Base-by-base conservation (phyloP, 1,140 invertebrate species). In the Zeugodacus cucurbitae region DNA sequence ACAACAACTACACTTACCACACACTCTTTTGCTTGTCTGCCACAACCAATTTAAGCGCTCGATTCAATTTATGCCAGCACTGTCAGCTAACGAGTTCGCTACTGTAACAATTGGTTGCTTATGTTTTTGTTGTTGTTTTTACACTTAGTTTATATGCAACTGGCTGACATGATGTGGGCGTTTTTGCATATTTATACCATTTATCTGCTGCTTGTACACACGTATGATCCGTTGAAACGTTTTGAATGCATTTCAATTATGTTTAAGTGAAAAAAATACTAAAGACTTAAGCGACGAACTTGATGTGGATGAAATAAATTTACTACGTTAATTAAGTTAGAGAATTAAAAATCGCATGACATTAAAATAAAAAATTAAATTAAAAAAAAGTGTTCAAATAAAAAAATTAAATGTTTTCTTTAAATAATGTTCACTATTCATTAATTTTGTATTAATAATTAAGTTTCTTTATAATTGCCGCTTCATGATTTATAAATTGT, bases 261-360 rank as follows among this genome's bases (percentile, higher is more conserved):
- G 34, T 37, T 0, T 41, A 34, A 41, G 11, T 62, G 58, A 62
- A 62, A 10, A 2, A 26, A 54, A 54, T 7, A 78, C 70, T 22
- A 82, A 82, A 82, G 74, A 82, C 74, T 82, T 82, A 82, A 82
- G 74, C 37, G 48, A 29, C 74, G 74, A 82, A 82, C 74, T 48
- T 82, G 5, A 22, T 48, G n/a, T 82, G 41, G 10, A 6, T 4
- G 37, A 22, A n/a, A 37, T 6, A 20, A 44, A 11, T 48, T 26
- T 26, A 44, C 32, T 22, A 0, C 8, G 44, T 8, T 48, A 2
- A 1, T 48, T 48, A 1, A 48, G 44, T 2, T 1, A 14, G 8
- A 48, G 44, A 11, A 48, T 14, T 48, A 14, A 48, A 48, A 48
- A 48, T 48, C 10, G 11, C 14, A 48, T 14, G 10, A 48, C 11